A percentile compares a stretch with the other conserved stretches of the same genome.
Evolutionary conservation across 2,888 invertebrate genomes (phyloP).

Genomic region (Cecidostiba fungosa): DNA sequence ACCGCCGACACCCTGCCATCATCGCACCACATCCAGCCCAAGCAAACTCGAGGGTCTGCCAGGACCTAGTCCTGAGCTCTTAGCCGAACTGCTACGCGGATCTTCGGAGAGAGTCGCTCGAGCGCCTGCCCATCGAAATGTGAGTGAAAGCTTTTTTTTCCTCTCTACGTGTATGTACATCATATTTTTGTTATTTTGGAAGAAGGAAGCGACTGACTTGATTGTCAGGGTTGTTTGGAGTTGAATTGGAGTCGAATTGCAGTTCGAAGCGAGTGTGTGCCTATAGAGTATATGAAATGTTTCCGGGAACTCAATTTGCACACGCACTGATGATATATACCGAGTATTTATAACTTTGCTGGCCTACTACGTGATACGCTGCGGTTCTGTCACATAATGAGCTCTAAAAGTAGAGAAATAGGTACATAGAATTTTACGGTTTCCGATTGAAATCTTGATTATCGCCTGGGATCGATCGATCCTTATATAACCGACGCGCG

Average conservation of each 20-base stretch:
- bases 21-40: conserved; percentile 90
- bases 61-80: conserved; percentile 85
- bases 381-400: background rate
- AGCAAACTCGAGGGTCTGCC: conserved; percentile 87
- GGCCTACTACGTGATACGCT: background rate
- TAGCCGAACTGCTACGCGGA: conserved; percentile 89
- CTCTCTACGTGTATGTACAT: too few relatives aligned
- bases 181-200: background rate
- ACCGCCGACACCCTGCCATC: conserved; percentile 84
- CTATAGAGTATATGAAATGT: background rate
- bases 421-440: background rate
- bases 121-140: conserved; percentile 74
- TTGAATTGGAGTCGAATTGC: background rate
- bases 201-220: too few relatives aligned
- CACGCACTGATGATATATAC: background rate
- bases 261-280: background rate
- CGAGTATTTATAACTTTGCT: conserved; percentile 9
- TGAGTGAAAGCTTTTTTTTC: conserved; percentile 68
- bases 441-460: background rate
- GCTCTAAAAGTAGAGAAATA: background rate
- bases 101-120: conserved; percentile 89
- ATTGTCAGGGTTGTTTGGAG: background rate
- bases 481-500: too few relatives aligned
- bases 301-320: conserved; percentile 8
- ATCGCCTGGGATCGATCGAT: background rate